These are phyloP conservation scores for Furcula furcula DNA, from an alignment of 2,888 invertebrate species.

Conservation along the genomic window DNA sequence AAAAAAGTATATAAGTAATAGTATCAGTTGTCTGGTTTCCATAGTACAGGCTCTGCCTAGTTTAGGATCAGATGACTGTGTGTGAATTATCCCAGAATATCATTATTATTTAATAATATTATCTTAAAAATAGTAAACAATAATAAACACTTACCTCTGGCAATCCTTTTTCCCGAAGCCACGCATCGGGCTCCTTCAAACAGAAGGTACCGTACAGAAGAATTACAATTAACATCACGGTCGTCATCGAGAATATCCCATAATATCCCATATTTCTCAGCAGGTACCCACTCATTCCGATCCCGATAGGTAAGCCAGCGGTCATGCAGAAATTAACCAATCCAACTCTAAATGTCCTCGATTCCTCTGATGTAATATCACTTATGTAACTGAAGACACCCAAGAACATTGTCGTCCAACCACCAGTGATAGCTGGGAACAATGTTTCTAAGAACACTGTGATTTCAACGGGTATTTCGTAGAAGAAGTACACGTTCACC, in stretches of 20 bases:
- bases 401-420: conserved; percentile 81
- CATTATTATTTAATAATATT: too few species aligned
- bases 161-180: conserved; percentile 53
- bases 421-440: conserved; percentile 76
- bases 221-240: conserved; percentile 77
- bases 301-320: conserved; percentile 79
- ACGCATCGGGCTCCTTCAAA: conserved; percentile 84
- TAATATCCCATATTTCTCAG: conserved; percentile 68
- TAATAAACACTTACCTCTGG: conserved; percentile 53
- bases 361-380: conserved; percentile 80
- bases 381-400: conserved; percentile 84
- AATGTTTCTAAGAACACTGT: conserved; percentile 78
- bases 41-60: too few species aligned
- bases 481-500: conserved; percentile 80
- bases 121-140: too few species aligned
- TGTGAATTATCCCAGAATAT: too few species aligned
- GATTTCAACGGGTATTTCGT: conserved; percentile 78
- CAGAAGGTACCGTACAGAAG: conserved; percentile 86
- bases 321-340: conserved; percentile 83
- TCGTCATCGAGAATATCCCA: conserved; percentile 65
- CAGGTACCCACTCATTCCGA: conserved; percentile 77
- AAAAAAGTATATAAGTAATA: too few species aligned
- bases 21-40: too few species aligned
- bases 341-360: conserved; percentile 83
- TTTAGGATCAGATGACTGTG: too few species aligned